Conservation (phyloP, 2,888 invertebrate species). For the Agriopis leucophaearia region DNA sequence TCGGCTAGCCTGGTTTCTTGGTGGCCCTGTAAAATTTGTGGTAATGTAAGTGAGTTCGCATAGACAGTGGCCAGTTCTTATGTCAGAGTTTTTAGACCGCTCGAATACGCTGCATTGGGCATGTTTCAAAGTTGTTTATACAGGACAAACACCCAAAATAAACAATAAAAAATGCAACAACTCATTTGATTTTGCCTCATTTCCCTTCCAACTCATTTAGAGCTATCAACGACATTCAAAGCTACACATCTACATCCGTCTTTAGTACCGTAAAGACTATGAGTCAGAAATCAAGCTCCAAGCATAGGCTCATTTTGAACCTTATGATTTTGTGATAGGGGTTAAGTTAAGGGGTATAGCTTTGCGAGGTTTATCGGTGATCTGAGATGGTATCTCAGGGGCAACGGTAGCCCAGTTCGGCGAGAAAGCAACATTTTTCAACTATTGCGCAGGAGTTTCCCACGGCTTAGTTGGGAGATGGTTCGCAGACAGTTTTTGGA, state of each 20-base stretch:
- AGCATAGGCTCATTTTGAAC: conserved; percentile 22
- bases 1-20: too few species aligned
- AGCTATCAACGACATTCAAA: conserved; percentile 32
- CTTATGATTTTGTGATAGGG: conserved; percentile 31
- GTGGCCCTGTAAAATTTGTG: too few species aligned
- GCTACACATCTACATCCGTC: conserved; percentile 43
- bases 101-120: neutral
- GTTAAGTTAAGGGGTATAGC: conserved; percentile 30
- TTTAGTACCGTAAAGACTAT: conserved; percentile 50
- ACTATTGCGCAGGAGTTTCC: conserved; percentile 70
- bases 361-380: conserved; percentile 67
- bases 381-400: conserved; percentile 74
- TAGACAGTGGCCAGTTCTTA: too few species aligned
- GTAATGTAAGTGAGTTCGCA: too few species aligned
- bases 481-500: conserved; percentile 46
- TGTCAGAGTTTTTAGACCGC: too few species aligned
- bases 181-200: conserved; percentile 49
- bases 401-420: conserved; percentile 76
- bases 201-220: conserved; percentile 37
- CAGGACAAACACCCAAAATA: neutral
- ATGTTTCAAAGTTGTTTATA: neutral
- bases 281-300: conserved; percentile 56
- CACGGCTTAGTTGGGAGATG: conserved; percentile 68
- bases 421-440: conserved; percentile 80
- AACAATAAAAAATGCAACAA: conserved; percentile 11